Conservation (phyloP, 2,888 invertebrate species). For the Oegoconia quadripuncta region DNA sequence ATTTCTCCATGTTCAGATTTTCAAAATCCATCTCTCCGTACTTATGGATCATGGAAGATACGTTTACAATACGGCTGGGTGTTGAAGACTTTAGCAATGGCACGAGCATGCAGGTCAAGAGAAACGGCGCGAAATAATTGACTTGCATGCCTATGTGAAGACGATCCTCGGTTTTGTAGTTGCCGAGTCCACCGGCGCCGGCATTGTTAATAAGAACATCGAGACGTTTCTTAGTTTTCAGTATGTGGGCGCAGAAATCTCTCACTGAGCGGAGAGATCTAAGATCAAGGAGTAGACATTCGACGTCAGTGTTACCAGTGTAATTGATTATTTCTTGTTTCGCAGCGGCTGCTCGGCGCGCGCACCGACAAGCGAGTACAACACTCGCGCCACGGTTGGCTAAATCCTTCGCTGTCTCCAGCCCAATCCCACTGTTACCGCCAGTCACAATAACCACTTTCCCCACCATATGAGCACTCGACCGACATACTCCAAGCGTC, state of each 20-base stretch:
- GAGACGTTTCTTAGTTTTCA: constrained; percentile 65
- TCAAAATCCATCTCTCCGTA: constrained; percentile 66
- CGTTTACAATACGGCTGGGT: constrained; percentile 82
- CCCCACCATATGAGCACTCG: constrained; percentile 67
- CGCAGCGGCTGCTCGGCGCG: constrained; percentile 53
- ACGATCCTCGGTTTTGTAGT: constrained; percentile 81
- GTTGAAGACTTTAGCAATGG: constrained; percentile 75
- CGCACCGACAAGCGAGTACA: constrained; percentile 71
- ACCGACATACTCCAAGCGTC: constrained; percentile 58
- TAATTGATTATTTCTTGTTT: constrained; percentile 54
- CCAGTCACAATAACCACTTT: constrained; percentile 70
- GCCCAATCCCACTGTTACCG: constrained; percentile 72
- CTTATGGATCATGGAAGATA: constrained; percentile 80
- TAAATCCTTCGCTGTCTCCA: constrained; percentile 73
- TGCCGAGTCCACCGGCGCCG: constrained; percentile 68
- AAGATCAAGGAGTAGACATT: constrained; percentile 60
- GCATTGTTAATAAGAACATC: constrained; percentile 82
- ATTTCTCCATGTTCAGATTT: constrained; percentile 71
- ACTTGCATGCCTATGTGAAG: constrained; percentile 84
- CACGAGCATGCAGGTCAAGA: constrained; percentile 82
- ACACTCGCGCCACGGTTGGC: constrained; percentile 72
- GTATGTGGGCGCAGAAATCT: constrained; percentile 77
- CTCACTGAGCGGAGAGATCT: constrained; percentile 68
- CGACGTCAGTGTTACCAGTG: constrained; percentile 56
- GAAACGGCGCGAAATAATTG: constrained; percentile 85